Evolutionary conservation across 2,113 vertebrate genomes (phyloP), one percentile per base, ranked within the genome.

Genomic region (Fulica atra): DNA sequence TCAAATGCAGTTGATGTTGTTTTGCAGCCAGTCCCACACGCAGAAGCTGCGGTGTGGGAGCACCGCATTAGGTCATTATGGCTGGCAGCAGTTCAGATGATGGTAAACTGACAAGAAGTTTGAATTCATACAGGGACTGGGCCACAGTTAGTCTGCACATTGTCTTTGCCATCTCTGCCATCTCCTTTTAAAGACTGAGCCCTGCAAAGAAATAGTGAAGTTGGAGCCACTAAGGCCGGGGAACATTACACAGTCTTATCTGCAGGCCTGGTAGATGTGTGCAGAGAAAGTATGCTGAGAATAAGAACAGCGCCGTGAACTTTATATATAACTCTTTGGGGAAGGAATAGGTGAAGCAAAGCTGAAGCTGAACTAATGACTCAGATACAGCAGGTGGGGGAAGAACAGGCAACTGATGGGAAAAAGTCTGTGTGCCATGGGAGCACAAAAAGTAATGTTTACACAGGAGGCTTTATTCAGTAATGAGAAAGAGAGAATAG

Each of bases 271-370:
- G 51, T 35, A 59, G 83, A 44, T 81, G 44, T 15, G 64, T 16
- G 54, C 21, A 69, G 61, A 54, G 25, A 54, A 94, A 77, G 57
- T 76, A 28, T 13, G 14, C 70, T 89, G 80, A 88, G 72, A 79
- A 61, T 44, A 79, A 94, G 61, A 96, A 29, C 50, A 54, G n/a
- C 61, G 73, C 54, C 78, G 25, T 94, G 93, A 96, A 94, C 93
- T 95, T 97, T 94, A 84, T 86, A 57, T 84, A 54, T 29, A 63
- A 50, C 81, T 89, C 88, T 93, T 93, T 56, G 64, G 91, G 54
- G 94, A 92, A 82, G 16, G 44, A 93, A 54, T 85, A 96, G 86
- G 91, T 93, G 66, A 93, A 87, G 66, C 66, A 92, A 87, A 94
- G 81, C 84, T 81, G 31, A 91, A 93, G 40, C 50, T 93, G 64